Base-by-base conservation (phyloP, 2,113 vertebrate genomes). In the Eretmochelys imbricata region DNA sequence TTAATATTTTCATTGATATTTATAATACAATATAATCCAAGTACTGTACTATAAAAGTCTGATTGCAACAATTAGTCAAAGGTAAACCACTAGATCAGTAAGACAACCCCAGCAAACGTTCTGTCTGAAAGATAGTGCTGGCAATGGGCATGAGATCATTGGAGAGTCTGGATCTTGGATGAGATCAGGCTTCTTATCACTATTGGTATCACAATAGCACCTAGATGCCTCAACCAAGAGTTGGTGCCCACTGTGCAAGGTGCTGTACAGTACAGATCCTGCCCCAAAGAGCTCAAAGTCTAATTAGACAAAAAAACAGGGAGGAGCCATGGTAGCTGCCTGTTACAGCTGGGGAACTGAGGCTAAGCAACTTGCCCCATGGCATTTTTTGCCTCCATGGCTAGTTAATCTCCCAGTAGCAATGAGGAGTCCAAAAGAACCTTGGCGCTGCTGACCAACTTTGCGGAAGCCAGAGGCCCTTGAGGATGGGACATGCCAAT, bases 141-240 rank as follows among this genome's bases (percentile, higher is more conserved):
- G 72, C 72, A 25, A 12, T 25, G 22, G 31, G 8, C 16, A 16
- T n/a, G 35, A n/a, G 31, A 69, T 69, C 16, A 2, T 13, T 31
- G 27, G 27, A 62, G 25, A 29, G 27, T 12, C 57, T 62, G 57
- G 27, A 2, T 31, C 27, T 62, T 62, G 57, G 27, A 62, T 29
- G 57, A 62, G 14, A n/a, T 69, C 31, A 19, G 62, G 31, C 35
- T n/a, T 69, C 62, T 69, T n/a, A 19, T 69, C 35, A n/a, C 57
- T 31, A 6, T 62, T 31, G 12, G 27, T 31, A 62, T 62, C 57
- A 62, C 27, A 31, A 14, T 29, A 62, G 72, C 6, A 27, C 35
- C 5, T 0, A 1, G 0, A 49, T 9, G 19, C 4, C 48, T 38
- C 13, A 3, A 27, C 4, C 0, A 2, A 0, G 5, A 1, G 1